Evolutionary conservation across 2,113 vertebrate species (phyloP).

Genomic region (Siphamia tubifer): DNA sequence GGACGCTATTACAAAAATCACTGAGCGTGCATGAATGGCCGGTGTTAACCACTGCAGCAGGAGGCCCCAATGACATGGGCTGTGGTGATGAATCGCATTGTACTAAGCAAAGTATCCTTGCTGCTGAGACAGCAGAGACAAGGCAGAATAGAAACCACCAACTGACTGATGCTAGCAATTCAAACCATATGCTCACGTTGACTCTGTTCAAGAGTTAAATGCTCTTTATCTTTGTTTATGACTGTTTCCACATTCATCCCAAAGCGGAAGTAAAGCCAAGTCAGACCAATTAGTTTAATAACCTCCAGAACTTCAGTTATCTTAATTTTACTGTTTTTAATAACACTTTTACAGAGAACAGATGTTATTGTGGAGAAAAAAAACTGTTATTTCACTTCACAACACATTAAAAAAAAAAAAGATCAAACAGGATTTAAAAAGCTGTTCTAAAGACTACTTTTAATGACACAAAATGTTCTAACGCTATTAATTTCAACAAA

Average conservation of each 20-base stretch:
- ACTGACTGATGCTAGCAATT: neutral
- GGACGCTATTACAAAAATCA: neutral
- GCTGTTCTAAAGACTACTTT: neutral
- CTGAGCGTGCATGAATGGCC: constrained; percentile 5
- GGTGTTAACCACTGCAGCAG: neutral
- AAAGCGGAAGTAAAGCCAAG: neutral
- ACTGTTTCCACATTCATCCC: neutral
- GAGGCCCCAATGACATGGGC: constrained; percentile 1
- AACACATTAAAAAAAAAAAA: neutral
- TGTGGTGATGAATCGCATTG: constrained; percentile 11
- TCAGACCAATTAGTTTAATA: neutral
- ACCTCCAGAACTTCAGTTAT: neutral
- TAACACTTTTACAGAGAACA: neutral
- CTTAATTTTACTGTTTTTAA: neutral
- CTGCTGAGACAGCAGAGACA: constrained; percentile 66
- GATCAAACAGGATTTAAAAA: neutral
- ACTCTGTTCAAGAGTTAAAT: neutral
- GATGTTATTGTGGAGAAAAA: neutral
- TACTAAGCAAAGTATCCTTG: constrained; percentile 37
- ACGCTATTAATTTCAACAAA: neutral
- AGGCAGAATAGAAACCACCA: constrained; percentile 60
- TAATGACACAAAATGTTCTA: neutral
- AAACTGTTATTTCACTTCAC: neutral
- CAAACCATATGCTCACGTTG: neutral
- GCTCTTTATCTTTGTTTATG: neutral